A percentile compares a stretch with the other conserved stretches of the same genome.
These are phyloP conservation scores for Catostylus mosaicus DNA, from an alignment of 30 jellyfish, hydroid and myxozoan genomes.

Conservation along the genomic window DNA sequence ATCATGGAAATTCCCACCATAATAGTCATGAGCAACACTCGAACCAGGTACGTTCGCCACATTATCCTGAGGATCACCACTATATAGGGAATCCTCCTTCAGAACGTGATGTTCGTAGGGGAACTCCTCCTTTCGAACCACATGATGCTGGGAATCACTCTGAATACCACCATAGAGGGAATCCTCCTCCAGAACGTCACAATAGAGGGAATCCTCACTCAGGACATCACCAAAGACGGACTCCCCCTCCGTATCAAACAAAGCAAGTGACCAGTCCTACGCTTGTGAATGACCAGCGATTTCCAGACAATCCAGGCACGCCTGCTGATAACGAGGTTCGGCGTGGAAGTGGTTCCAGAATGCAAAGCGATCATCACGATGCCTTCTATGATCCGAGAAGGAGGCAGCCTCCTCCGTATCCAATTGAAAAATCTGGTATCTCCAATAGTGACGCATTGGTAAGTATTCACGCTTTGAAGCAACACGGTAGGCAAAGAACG, in stretches of 20 bases:
- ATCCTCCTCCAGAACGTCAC: constrained; percentile 12
- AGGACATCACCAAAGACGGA: not conserved
- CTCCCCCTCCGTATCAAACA: constrained; percentile 64
- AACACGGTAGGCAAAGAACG: constrained; percentile 37
- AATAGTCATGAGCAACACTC: not conserved
- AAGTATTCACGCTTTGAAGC: constrained; percentile 22
- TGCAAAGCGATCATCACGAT: constrained; percentile 12
- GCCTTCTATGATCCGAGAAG: constrained; percentile 33
- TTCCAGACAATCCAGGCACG: not conserved
- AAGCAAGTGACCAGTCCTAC: constrained; percentile 1
- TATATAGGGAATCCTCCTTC: not conserved
- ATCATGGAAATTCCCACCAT: not conserved
- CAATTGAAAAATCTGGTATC: not conserved
- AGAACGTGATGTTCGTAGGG: not conserved
- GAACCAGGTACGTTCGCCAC: not conserved
- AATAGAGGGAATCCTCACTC: not conserved
- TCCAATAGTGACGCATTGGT: constrained; percentile 30
- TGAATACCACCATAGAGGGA: not conserved
- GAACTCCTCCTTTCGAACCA: constrained; percentile 44
- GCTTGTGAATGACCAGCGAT: not conserved
- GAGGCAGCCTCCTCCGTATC: constrained; percentile 63
- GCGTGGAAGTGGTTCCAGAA: not conserved
- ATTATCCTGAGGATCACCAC: not conserved
- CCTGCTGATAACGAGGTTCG: not conserved
- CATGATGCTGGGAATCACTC: not conserved